Base-by-base conservation (phyloP, 2,113 vertebrate species). In the Eonycteris spelaea region DNA sequence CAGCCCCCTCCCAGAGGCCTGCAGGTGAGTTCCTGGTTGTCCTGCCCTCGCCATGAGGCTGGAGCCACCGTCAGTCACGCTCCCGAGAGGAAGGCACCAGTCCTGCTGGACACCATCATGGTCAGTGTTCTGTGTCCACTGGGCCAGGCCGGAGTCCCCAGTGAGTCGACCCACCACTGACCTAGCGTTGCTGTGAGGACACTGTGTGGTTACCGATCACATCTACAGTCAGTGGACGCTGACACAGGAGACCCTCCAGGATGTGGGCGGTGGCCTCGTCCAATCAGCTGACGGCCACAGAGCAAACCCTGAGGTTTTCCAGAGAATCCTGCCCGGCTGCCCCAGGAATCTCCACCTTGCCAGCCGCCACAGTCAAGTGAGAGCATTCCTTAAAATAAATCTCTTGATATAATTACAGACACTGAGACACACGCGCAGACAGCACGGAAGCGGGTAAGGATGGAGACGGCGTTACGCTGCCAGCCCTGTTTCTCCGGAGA, bases 401-500 rank as follows among this genome's bases (percentile, higher is more conserved):
- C 16, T 84, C 71, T n/a, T 22, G 15, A n/a, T 45, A 24, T 35
- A 18, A 70, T 18, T 5, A 48, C 2, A 22, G n/a, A 26, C 6
- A 22, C 0, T 40, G 3, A 33, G 59, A 22, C 22, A 24, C 2
- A n/a, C 14, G 40, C 6, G 13, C 2, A 59, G 70, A 18, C 2
- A 16, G 2, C 0, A 3, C 2, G 30, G 55, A 1, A 13, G 15
- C 14, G n/a, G 35, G 7, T 18, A 13, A 57, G 75, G 48, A 14
- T 5, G 71, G 28, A 45, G 30, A 38, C 0, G 9, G 33, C 26
- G 40, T 18, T 0, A 12, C 13, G 35, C 35, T 15, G 1, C 0
- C 7, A 9, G 19, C 15, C 35, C 57, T 5, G 5, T 30, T 26
- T 57, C 59, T 80, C 67, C 40, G 51, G 33, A 61, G 22, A 21